phyloP scores from a whole-genome alignment of 2,888 invertebrate species.

The Clunio marinus region DNA sequence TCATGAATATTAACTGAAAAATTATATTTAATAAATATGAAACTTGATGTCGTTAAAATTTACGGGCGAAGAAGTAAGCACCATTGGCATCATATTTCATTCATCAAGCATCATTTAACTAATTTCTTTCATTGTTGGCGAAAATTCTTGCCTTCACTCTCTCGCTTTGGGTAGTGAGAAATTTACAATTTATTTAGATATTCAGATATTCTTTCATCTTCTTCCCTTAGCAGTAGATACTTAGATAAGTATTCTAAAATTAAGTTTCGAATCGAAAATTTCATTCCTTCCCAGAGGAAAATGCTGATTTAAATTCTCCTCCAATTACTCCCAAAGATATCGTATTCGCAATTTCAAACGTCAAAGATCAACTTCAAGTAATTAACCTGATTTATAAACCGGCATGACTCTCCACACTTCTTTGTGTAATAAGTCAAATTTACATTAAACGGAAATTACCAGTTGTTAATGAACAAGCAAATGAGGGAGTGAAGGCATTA shows the following conservation, averaged over 20 bases:
- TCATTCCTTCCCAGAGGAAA: no score
- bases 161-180: no score
- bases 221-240: no score
- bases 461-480: constrained; percentile 14
- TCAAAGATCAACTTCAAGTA: neutral
- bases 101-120: constrained; percentile 20
- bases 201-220: no score
- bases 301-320: no score
- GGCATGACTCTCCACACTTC: neutral
- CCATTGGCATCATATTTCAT: constrained; percentile 21
- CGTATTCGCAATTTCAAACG: no score
- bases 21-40: constrained; percentile 18
- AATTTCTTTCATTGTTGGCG: constrained; percentile 20
- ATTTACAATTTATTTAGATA: no score
- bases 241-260: no score
- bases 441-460: constrained; percentile 21
- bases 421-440: constrained; percentile 16
- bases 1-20: constrained; percentile 13
- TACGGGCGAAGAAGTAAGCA: neutral
- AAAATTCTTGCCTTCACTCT: no score
- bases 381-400: constrained; percentile 12
- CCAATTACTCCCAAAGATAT: no score
- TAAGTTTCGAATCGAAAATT: no score
- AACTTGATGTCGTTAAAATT: neutral
- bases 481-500: neutral